These are phyloP conservation scores for Lysandra bellargus DNA, from an alignment of 2,888 invertebrate genomes.

Conservation along the genomic window DNA sequence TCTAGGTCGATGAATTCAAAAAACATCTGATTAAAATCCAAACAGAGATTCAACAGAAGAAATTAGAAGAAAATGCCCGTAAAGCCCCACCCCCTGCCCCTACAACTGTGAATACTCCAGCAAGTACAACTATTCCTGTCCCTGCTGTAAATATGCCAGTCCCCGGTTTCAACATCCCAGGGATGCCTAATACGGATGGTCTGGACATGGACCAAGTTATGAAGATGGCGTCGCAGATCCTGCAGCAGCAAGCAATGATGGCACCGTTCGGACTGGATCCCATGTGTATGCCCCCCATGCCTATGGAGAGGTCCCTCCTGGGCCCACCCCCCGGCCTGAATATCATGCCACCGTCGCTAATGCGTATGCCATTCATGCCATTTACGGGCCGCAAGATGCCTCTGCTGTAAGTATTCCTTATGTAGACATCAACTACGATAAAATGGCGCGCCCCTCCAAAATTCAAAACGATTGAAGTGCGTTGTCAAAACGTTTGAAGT, in stretches of 20 bases:
- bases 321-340: neutral
- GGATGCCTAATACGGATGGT: neutral
- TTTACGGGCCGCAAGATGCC: neutral
- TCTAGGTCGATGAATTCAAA: constrained; percentile 11
- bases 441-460: too few species aligned
- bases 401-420: neutral
- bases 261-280: neutral
- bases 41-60: neutral
- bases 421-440: too few species aligned
- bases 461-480: too few species aligned
- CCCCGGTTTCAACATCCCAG: neutral
- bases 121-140: neutral
- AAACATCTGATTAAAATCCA: constrained; percentile 5
- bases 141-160: neutral
- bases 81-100: neutral
- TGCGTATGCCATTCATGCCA: constrained; percentile 2
- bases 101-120: neutral
- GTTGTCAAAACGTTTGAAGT: too few species aligned
- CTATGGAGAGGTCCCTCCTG: neutral
- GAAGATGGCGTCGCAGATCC: constrained; percentile 17
- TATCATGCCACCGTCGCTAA: neutral
- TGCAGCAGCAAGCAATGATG: constrained; percentile 6
- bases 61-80: neutral
- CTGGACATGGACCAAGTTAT: constrained; percentile 22
- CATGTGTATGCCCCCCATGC: neutral